phyloP scores from a whole-genome alignment of 1,140 invertebrate species.

The Holcopasites calliopsidis region DNA sequence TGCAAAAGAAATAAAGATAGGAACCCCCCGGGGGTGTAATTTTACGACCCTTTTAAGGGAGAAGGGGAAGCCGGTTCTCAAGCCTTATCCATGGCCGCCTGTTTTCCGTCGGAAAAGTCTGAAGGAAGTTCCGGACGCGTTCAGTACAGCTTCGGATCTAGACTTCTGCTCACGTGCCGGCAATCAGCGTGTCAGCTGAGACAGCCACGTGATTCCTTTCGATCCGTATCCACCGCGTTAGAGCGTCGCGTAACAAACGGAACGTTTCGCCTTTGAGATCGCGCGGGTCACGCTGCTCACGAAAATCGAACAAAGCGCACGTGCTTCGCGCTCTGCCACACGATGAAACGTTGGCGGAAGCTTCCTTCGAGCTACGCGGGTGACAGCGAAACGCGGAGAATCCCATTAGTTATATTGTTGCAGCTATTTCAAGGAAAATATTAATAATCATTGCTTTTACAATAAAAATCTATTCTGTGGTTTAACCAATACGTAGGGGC shows the following conservation, averaged over 20 bases:
- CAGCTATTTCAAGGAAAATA: no score
- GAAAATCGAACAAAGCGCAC: conserved; percentile 39
- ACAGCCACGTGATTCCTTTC: conserved; percentile 28
- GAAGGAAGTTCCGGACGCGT: background rate
- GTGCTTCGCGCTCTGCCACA: conserved; percentile 1
- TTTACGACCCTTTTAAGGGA: no score
- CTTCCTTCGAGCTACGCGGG: background rate
- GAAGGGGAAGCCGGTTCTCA: no score
- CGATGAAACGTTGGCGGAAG: background rate
- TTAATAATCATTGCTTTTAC: no score
- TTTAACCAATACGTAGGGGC: no score
- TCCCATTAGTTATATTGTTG: background rate
- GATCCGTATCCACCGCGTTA: conserved; percentile 14
- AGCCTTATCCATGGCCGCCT: no score
- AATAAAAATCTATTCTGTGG: no score
- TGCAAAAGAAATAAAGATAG: background rate
- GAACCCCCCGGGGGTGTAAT: no score
- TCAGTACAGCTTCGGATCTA: background rate
- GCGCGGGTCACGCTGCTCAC: background rate
- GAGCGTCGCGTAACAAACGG: conserved; percentile 30
- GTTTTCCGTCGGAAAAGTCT: background rate
- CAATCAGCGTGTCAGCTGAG: conserved; percentile 34
- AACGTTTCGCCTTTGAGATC: conserved; percentile 18
- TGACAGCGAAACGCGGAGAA: background rate
- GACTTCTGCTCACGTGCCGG: conserved; percentile 26